Evolutionary conservation across 2,113 vertebrate genomes (phyloP), one percentile per base, ranked within the genome.

Genomic region (Neolamprologus tretocephalus): DNA sequence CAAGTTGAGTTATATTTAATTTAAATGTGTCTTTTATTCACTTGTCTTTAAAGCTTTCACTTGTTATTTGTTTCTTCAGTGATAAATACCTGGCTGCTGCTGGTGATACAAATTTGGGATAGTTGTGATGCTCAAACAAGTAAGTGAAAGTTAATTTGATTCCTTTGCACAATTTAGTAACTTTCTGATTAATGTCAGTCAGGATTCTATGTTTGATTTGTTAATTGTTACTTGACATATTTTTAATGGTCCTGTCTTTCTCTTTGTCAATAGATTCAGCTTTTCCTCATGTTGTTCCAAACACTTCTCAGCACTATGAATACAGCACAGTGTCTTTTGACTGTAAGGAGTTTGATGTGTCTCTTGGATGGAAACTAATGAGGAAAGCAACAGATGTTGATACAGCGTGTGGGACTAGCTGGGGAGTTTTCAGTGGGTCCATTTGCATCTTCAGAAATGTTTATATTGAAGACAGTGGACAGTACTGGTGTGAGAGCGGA

Each of bases 31-130:
- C 5, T 33, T 61, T 61, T 61, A 19, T 19, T 73, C 37, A 5
- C 21, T 73, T 10, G 0, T 45, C 21, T 47, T 14, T 47, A 0
- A 12, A 63, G 0, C 0, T 19, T 10, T 61, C 5, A 66, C 17
- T 0, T n/a, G 6, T 66, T 35, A 16, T 45, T 35, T 49, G 4
- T 9, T 21, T 83, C 13, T 23, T 21, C 45, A 68, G 81, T 66
- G 31, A 66, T 19, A 10, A 68, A 35, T 33, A 35, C 0, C 4
- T 37, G 61, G 45, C 6, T 83, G 28, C 17, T 66, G 4, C 58
- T 35, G 31, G 58, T 23, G 31, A 49, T 1, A 68, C 19, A 66
- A 23, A 3, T 17, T 23, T 49, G 47, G 12, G n/a, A 23, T 35
- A 8, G 12, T 2, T 51, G 10, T 35, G 11, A 12, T 16, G 19